A percentile compares a stretch with the other conserved stretches of the same genome.
Evolutionary conservation across 2,113 vertebrate genomes (phyloP).

Genomic region (Alethe castanea): DNA sequence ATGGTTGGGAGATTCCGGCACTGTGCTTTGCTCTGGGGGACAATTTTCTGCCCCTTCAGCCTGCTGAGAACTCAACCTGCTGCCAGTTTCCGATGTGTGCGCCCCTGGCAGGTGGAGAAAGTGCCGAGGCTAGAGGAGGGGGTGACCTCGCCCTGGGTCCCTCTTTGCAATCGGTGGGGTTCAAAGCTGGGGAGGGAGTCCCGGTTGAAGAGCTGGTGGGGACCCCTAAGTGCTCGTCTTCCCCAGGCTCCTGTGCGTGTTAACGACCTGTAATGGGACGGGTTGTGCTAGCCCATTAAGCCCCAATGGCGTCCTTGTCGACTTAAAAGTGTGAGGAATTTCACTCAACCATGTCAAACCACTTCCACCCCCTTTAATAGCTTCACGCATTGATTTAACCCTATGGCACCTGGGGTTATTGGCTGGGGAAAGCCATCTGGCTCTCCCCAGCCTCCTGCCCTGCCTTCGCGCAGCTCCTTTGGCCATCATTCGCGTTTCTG

Average conservation of each 20-base stretch:
- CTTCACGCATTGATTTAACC: slow-evolving; percentile 16
- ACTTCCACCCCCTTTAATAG: slow-evolving; percentile 44
- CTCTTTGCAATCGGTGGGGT: not conserved
- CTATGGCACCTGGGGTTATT: not conserved
- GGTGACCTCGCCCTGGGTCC: not conserved
- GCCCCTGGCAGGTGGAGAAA: not conserved
- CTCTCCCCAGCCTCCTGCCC: not conserved
- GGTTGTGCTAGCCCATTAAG: slow-evolving; percentile 41
- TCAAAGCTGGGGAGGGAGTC: not conserved
- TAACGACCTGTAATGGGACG: slow-evolving; percentile 32
- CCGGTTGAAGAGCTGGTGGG: not conserved
- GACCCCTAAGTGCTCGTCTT: not conserved
- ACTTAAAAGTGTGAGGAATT: slow-evolving; percentile 57
- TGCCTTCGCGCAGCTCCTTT: not conserved
- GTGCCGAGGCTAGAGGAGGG: not conserved
- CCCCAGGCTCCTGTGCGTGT: slow-evolving; percentile 1
- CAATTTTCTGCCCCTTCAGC: not conserved
- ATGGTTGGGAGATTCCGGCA: not conserved
- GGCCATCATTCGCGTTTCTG: not conserved
- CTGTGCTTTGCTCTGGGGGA: not conserved
- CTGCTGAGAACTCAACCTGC: not conserved
- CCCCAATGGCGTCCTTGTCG: slow-evolving; percentile 3
- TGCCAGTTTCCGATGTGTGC: not conserved
- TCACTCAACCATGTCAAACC: slow-evolving; percentile 24
- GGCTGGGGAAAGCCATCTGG: not conserved